Percentiles rank a stretch among this genome's conserved stretches.
Evolutionary conservation across 2,113 vertebrate genomes (phyloP).

Genomic region (Anoplopoma fimbria): DNA sequence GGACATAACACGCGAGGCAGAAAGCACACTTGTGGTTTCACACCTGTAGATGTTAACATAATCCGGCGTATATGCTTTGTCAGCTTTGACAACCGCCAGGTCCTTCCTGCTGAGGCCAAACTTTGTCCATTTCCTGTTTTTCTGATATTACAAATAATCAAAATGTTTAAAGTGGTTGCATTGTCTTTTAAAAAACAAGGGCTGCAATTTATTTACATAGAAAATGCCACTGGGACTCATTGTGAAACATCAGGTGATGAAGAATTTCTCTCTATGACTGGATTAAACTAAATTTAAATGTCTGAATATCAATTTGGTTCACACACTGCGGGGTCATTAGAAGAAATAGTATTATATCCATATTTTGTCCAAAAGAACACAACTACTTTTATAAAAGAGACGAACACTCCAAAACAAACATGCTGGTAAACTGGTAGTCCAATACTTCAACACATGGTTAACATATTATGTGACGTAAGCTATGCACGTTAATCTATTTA

Average conservation of each 20-base stretch:
- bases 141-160: not conserved
- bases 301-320: constrained; percentile 56
- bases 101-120: not conserved
- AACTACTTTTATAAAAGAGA: not conserved
- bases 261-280: constrained; percentile 63
- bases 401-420: not conserved
- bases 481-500: not conserved
- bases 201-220: not conserved
- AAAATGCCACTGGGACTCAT: constrained; percentile 48
- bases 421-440: no score
- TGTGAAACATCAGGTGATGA: constrained; percentile 62
- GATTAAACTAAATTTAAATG: constrained; percentile 32
- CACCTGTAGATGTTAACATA: constrained; percentile 49
- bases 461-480: not conserved
- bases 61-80: constrained; percentile 8
- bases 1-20: not conserved
- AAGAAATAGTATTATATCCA: not conserved
- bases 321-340: not conserved
- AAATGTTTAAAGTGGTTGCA: not conserved
- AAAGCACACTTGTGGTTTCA: constrained; percentile 68
- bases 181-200: not conserved
- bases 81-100: constrained; percentile 13
- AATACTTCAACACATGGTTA: not conserved
- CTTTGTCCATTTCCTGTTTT: constrained; percentile 5
- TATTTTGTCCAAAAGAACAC: not conserved